Evolutionary conservation across 2,888 invertebrate genomes (phyloP), one percentile per base, ranked within the genome.

Genomic region (Sarcophaga carnaria): DNA sequence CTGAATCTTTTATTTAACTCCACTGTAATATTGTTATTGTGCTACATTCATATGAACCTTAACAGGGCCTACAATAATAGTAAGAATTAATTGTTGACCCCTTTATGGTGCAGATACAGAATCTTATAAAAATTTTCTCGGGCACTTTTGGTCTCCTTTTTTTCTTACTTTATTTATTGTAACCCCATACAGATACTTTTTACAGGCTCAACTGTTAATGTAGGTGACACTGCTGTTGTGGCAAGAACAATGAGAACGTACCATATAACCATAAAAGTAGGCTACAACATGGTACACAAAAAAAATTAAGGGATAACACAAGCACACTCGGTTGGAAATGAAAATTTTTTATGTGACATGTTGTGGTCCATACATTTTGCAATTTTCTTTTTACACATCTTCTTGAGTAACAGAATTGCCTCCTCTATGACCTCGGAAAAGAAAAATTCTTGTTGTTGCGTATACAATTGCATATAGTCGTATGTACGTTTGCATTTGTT

Each of bases 341-440:
- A 83, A 89, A 91, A 91, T 92, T 91, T 90, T 90, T 90, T 90
- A 89, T 88, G 82, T 88, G 78, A 88, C 89, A 88, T 77, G 80
- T 75, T 83, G 80, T 75, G 85, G 83, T 80, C 76, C 80, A 79
- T 80, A 77, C 74, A 83, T 83, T 80, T 86, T 67, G 74, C 63
- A 20, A 64, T 70, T 75, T 79, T 64, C n/a, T 37, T 63, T 20
- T 37, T 60, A 37, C 74, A 14, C n/a, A 12, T 22, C 11, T 72
- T 83, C 2, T 66, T 37, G 37, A 12, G n/a, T 60, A 54, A 14
- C 54, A 37, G 37, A 37, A 37, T 25, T 67, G 22, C n/a, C 12
- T 78, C 17, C 14, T 80, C 37, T n/a, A 69, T 54, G 17, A 67
- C 74, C 25, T 79, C 37, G 37, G 8, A 37, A 37, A 37, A 37